phyloP scores from a whole-genome alignment of 2,888 invertebrate species.

The Boloria euphrosyne region DNA sequence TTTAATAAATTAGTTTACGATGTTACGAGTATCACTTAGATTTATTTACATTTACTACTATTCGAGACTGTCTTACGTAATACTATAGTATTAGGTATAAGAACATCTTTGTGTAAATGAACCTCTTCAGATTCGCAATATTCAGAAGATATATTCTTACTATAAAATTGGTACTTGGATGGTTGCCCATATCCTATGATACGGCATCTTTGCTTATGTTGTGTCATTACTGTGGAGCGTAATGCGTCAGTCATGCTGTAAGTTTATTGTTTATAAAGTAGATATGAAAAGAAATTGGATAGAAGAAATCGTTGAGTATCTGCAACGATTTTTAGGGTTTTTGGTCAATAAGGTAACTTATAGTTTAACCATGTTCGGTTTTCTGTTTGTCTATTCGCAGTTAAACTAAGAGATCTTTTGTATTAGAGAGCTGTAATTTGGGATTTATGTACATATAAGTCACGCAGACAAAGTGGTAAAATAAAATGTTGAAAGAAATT shows the following conservation, averaged over 20 bases:
- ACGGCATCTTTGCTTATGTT: conserved; percentile 44
- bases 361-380: too few relatives aligned
- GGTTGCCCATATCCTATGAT: conserved; percentile 50
- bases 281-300: too few relatives aligned
- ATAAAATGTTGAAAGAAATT: too few relatives aligned
- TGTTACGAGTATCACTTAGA: conserved; percentile 19
- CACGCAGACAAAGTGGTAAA: too few relatives aligned
- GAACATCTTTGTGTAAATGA: conserved; percentile 25
- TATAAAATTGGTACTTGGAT: conserved; percentile 55
- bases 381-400: too few relatives aligned
- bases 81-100: conserved; percentile 5
- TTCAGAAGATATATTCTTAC: conserved; percentile 34
- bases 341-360: too few relatives aligned
- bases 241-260: conserved; percentile 23
- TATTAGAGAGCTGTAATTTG: too few relatives aligned
- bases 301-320: too few relatives aligned
- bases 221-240: conserved; percentile 31
- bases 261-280: conserved; percentile 5
- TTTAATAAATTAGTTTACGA: conserved; percentile 26
- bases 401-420: too few relatives aligned
- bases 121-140: conserved; percentile 27
- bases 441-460: too few relatives aligned
- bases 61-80: conserved; percentile 21
- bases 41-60: conserved; percentile 17
- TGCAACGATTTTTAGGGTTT: too few relatives aligned